phyloP scores from a whole-genome alignment of 2,113 vertebrate genomes.

The Pterocles burchelli region DNA sequence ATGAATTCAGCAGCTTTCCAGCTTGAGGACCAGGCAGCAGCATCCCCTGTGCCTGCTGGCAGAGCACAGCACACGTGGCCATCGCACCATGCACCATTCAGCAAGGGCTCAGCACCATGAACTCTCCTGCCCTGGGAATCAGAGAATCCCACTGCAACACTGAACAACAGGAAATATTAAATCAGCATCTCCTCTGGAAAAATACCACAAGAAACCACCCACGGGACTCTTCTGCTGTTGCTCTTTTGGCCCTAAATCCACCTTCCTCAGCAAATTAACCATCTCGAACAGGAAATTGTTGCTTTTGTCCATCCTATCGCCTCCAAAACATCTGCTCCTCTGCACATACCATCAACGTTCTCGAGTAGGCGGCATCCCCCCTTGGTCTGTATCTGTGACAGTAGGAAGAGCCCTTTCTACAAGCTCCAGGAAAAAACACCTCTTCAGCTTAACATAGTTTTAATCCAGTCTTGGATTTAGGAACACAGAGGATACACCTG shows the following conservation, averaged over 20 bases:
- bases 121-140: background rate
- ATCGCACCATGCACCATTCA: background rate
- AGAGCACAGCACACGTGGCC: accelerated
- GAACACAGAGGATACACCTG: background rate
- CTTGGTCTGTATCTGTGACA: background rate
- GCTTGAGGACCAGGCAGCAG: background rate
- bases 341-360: background rate
- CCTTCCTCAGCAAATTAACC: conserved; percentile 21
- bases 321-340: conserved; percentile 10
- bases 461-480: background rate
- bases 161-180: conserved; percentile 53
- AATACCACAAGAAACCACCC: conserved; percentile 13
- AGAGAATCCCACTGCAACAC: background rate
- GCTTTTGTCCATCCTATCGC: background rate
- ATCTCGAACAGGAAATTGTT: background rate
- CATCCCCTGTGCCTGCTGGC: accelerated
- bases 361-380: background rate
- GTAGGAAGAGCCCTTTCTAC: background rate
- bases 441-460: background rate
- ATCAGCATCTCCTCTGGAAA: conserved; percentile 49
- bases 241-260: background rate
- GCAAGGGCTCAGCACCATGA: background rate
- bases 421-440: background rate
- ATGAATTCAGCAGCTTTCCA: background rate
- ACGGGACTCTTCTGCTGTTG: background rate